Evolutionary conservation across 1,140 invertebrate species (phyloP).

Genomic region (Ptiloglossa arizonensis): DNA sequence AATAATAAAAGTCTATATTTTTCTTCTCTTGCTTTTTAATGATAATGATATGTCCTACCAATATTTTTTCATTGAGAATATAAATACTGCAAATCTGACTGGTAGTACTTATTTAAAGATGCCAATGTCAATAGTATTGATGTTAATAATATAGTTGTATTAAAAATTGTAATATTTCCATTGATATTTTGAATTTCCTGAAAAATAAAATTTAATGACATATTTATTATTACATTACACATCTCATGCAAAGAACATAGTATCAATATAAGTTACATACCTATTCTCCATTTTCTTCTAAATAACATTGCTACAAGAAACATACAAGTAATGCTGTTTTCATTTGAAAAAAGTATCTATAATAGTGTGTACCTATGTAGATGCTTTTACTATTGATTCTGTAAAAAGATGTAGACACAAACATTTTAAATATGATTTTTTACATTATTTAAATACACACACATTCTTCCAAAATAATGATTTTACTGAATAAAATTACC

Average conservation of each 20-base stretch:
- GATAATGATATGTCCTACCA: conserved; percentile 28
- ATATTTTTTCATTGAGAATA: conserved; percentile 22
- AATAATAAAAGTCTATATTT: conserved; percentile 24
- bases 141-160: conserved; percentile 28
- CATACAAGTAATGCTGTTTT: conserved; percentile 17
- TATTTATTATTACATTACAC: conserved; percentile 1
- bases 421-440: neutral
- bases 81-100: conserved; percentile 13
- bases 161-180: conserved; percentile 32
- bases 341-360: conserved; percentile 37
- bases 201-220: conserved; percentile 42
- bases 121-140: conserved; percentile 1
- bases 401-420: conserved; percentile 56
- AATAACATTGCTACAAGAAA: conserved; percentile 46
- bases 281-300: conserved; percentile 41
- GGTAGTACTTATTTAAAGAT: conserved; percentile 19
- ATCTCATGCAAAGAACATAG: neutral
- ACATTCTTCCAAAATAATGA: neutral
- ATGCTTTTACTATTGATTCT: conserved; percentile 73
- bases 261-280: conserved; percentile 29
- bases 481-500: conserved; percentile 41
- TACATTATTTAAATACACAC: conserved; percentile 26
- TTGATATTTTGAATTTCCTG: conserved; percentile 46
- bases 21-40: conserved; percentile 1
- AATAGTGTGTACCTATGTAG: conserved; percentile 56